These are phyloP conservation scores for Cydia pomonella DNA, from an alignment of 1,140 invertebrate species.

Conservation along the genomic window DNA sequence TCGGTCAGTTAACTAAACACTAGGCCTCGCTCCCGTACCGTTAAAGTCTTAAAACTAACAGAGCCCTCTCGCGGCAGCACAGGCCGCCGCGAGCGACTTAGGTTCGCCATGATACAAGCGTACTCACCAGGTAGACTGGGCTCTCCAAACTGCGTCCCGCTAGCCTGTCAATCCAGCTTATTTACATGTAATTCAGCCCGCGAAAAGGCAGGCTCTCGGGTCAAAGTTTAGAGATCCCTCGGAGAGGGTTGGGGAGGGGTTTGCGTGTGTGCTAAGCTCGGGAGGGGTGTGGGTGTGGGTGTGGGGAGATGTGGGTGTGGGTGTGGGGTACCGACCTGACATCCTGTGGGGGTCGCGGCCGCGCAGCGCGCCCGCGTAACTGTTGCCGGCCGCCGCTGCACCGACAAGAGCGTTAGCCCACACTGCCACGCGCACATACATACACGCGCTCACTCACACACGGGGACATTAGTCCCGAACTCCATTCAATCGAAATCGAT, in stretches of 20 bases:
- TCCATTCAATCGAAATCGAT: not conserved
- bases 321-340: slow-evolving; percentile 84
- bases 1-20: not conserved
- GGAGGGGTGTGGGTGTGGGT: slow-evolving; percentile 33
- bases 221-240: no score
- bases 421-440: slow-evolving; percentile 90
- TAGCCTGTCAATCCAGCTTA: not conserved
- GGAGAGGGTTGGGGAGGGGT: not conserved
- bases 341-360: slow-evolving; percentile 85
- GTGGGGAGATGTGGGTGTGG: slow-evolving; percentile 24
- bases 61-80: not conserved
- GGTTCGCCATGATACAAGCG: not conserved
- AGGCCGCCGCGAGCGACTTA: not conserved
- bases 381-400: slow-evolving; percentile 83
- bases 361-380: slow-evolving; percentile 89
- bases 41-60: slow-evolving; percentile 1
- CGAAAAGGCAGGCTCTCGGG: no score
- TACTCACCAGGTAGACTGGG: not conserved
- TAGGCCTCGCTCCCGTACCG: not conserved
- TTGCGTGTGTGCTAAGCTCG: not conserved
- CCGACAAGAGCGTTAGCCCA: slow-evolving; percentile 73
- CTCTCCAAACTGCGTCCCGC: not conserved
- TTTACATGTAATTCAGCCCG: no score
- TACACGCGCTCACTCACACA: slow-evolving; percentile 90
- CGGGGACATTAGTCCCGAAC: not conserved